Conservation (phyloP, 2,113 vertebrate genomes). For the Struthio camelus region DNA sequence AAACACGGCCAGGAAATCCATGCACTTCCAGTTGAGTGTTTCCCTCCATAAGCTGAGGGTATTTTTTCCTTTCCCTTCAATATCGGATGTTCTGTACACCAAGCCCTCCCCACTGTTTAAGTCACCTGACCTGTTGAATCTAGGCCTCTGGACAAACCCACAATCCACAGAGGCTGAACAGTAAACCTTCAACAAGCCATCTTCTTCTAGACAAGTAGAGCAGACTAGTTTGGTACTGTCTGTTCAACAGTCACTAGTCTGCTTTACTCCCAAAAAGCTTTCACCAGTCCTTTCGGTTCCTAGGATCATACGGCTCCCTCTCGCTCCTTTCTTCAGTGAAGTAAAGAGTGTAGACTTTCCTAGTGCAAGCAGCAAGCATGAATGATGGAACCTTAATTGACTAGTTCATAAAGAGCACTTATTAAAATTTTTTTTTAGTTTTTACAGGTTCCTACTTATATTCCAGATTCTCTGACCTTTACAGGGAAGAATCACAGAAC, state of each 20-base stretch:
- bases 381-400: not conserved
- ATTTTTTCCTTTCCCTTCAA: not conserved
- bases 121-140: too few species aligned
- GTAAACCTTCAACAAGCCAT: not conserved
- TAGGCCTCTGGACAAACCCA: not conserved
- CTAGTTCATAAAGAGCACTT: not conserved
- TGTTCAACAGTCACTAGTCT: not conserved
- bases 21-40: accelerated
- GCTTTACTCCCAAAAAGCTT: not conserved
- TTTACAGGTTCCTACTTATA: not conserved
- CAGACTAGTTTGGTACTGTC: too few species aligned
- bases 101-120: not conserved
- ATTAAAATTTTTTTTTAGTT: not conserved
- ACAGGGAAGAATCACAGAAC: not conserved
- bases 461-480: not conserved
- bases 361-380: not conserved
- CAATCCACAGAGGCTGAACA: too few species aligned
- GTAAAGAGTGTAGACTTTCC: not conserved
- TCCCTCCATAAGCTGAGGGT: not conserved
- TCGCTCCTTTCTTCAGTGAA: not conserved
- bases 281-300: not conserved
- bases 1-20: not conserved
- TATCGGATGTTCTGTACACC: not conserved
- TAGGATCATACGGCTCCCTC: not conserved
- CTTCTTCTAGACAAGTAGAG: not conserved